phyloP scores from a whole-genome alignment of 2,113 vertebrate genomes.

The Solea senegalensis region DNA sequence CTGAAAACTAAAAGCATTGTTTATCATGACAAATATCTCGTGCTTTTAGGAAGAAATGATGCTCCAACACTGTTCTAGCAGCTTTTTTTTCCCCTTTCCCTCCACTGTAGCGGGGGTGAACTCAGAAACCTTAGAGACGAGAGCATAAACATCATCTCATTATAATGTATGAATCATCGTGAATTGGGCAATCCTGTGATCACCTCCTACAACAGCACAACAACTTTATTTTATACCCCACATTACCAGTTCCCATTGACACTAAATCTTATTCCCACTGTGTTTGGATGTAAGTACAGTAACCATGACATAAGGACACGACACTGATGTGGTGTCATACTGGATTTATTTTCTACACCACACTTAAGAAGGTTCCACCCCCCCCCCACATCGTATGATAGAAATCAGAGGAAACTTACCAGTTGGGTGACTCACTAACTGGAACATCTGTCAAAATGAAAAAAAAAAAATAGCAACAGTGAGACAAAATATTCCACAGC shows the following conservation, averaged over 20 bases:
- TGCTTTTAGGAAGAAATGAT: too few relatives aligned
- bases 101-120: too few relatives aligned
- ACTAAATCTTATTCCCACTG: slow-evolving; percentile 8
- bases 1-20: too few relatives aligned
- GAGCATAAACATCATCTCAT: not conserved
- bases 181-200: slow-evolving; percentile 17
- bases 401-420: slow-evolving; percentile 72
- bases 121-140: not conserved
- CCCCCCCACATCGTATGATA: slow-evolving; percentile 6
- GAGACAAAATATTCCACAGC: slow-evolving; percentile 33
- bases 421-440: slow-evolving; percentile 57
- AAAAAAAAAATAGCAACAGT: slow-evolving; percentile 36
- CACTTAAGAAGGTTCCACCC: slow-evolving; percentile 16
- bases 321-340: slow-evolving; percentile 21
- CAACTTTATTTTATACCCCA: slow-evolving; percentile 16
- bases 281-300: slow-evolving; percentile 36
- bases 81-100: too few relatives aligned
- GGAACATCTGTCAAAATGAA: slow-evolving; percentile 70
- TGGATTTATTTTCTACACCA: slow-evolving; percentile 23
- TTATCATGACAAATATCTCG: too few relatives aligned
- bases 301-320: slow-evolving; percentile 41
- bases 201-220: slow-evolving; percentile 22
- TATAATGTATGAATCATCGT: slow-evolving; percentile 8
- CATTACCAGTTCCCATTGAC: slow-evolving; percentile 23
- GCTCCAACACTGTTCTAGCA: too few relatives aligned